A percentile compares a stretch with the other conserved stretches of the same genome.
These are phyloP conservation scores for Ophraella communa DNA, from an alignment of 2,888 invertebrate species.

Conservation along the genomic window DNA sequence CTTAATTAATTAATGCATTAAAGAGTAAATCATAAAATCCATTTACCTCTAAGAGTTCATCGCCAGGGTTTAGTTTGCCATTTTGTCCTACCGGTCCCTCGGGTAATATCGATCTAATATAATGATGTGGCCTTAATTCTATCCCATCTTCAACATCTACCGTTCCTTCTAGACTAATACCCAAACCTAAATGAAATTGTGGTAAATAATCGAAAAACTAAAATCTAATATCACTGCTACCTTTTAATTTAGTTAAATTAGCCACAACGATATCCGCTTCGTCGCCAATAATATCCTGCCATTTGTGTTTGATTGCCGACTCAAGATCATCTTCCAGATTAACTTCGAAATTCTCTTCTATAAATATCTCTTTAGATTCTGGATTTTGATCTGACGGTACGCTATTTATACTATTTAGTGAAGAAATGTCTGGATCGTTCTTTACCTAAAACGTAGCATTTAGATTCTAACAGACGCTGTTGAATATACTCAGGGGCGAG, in stretches of 20 bases:
- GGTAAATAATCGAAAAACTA: too few species aligned
- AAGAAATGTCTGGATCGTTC: conserved; percentile 81
- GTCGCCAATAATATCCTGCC: conserved; percentile 80
- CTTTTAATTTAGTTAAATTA: conserved; percentile 90
- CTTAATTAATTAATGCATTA: too few species aligned
- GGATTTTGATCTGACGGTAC: conserved; percentile 66
- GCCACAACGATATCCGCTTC: conserved; percentile 88
- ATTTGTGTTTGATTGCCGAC: conserved; percentile 78
- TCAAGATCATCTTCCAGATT: conserved; percentile 60
- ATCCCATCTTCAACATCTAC: conserved; percentile 95
- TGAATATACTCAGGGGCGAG: not conserved
- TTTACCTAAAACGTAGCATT: conserved; percentile 52
- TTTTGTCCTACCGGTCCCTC: conserved; percentile 96
- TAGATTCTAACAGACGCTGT: not conserved
- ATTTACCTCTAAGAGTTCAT: conserved; percentile 90
- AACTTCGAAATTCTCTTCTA: conserved; percentile 58
- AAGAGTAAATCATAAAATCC: too few species aligned
- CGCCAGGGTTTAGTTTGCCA: conserved; percentile 89
- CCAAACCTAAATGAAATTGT: conserved; percentile 63
- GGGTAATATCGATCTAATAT: conserved; percentile 93
- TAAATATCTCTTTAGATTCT: conserved; percentile 57
- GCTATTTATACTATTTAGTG: conserved; percentile 82
- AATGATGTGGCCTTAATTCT: conserved; percentile 98
- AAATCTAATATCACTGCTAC: too few species aligned
- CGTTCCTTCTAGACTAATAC: conserved; percentile 97